Evolutionary conservation across 2,113 vertebrate species (phyloP), one percentile per base, ranked within the genome.

Genomic region (Uria lomvia): DNA sequence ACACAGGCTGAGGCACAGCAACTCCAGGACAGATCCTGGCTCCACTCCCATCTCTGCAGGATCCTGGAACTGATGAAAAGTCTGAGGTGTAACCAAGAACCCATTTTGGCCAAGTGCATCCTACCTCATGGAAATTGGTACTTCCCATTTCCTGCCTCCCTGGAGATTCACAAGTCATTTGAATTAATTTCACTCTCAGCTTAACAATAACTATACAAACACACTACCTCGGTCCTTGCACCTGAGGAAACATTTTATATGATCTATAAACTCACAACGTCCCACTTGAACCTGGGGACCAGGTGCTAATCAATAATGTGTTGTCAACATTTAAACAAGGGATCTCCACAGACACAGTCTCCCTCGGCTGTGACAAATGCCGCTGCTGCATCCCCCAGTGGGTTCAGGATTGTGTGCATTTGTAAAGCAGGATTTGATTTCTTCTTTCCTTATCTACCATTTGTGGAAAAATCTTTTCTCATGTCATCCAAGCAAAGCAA

Each of bases 161-260:
- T 2, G 3, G 77, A 77, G 70, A 87, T 86, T 92, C 50, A 84
- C 78, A 89, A 92, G 86, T 75, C 62, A 78, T 79, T 96, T 72
- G 72, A 95, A 80, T 73, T 83, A 89, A 97, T 95, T 95, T 97
- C 56, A 76, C 74, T 96, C 59, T 84, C 84, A 85, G 71, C 16
- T 62, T 72, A 92, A 87, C 77, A 89, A 75, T 86, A 78, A 92
- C 63, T 73, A 47, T 11, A 3, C 88, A 77, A 91, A 86, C 47
- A 73, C 60, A 74, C 49, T 66, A 82, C 66, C 59, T 87, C 15
- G 0, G 47, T 53, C 71, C 87, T 79, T 91, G 96, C 96, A 97
- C 97, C 96, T 97, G 95, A 96, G 77, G 95, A 97, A 97, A 96
- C 63, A 94, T 90, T 97, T 92, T 92, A 92, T 66, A 88, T 26